A percentile compares a stretch with the other conserved stretches of the same genome.
Evolutionary conservation across 2,797 vertebrate genomes (phyloP).

Genomic region (Percopsis omiscomaycus): DNA sequence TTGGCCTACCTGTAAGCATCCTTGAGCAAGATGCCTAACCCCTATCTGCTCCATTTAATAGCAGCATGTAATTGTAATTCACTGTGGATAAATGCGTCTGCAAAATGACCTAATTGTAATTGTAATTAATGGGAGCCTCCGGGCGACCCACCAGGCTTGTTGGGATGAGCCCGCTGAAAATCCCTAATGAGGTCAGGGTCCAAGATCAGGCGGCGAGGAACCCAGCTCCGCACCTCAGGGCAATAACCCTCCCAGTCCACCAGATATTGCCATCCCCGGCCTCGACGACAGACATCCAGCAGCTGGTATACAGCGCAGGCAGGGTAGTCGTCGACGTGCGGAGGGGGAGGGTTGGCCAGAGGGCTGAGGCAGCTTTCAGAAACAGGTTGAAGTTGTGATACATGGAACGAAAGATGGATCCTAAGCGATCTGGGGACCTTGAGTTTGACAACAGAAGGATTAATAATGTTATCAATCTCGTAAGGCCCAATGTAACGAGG

Average conservation of each 20-base stretch:
- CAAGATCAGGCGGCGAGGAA: neutral
- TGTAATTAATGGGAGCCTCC: neutral
- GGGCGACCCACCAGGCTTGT: neutral
- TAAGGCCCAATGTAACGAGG: neutral
- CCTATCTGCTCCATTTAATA: too few relatives aligned
- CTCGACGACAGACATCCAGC: neutral
- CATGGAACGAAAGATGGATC: conserved; percentile 11
- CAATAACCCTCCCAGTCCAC: conserved; percentile 9
- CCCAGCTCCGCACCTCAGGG: conserved; percentile 7
- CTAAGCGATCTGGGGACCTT: neutral
- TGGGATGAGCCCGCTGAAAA: neutral
- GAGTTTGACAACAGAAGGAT: neutral
- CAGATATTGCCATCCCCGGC: neutral
- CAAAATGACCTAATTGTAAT: neutral
- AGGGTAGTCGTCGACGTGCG: neutral
- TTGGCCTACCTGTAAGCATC: too few relatives aligned
- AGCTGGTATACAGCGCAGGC: neutral
- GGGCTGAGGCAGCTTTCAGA: conserved; percentile 3
- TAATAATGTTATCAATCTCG: neutral
- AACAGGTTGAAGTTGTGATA: conserved; percentile 9
- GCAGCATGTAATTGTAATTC: too few relatives aligned
- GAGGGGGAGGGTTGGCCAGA: neutral
- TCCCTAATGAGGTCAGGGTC: conserved; percentile 1
- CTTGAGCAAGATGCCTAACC: too few relatives aligned
- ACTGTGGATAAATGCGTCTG: too few relatives aligned